Conservation (phyloP, 2,113 vertebrate genomes). For the Channa maculata region DNA sequence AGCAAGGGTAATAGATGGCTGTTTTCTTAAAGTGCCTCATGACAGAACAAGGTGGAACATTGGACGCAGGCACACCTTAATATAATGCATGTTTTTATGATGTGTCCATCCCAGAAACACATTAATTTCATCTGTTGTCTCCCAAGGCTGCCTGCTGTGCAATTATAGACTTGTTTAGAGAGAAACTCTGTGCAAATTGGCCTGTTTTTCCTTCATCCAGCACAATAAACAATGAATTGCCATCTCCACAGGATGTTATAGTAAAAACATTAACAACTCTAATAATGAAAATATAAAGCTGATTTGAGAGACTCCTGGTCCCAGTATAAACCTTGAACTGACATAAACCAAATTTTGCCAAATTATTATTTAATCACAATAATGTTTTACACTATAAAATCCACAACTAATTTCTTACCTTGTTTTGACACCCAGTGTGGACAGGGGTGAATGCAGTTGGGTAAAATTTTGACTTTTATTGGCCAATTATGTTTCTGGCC, state of each 20-base stretch:
- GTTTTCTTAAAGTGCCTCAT: slow-evolving; percentile 16
- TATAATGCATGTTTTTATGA: slow-evolving; percentile 10
- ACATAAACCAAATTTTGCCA: too few species aligned
- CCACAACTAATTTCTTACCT: too few species aligned
- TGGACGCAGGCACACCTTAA: not conserved
- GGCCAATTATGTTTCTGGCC: too few species aligned
- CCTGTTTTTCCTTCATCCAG: slow-evolving; percentile 42
- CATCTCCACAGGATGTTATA: slow-evolving; percentile 16
- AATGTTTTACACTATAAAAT: too few species aligned
- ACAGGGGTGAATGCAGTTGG: too few species aligned
- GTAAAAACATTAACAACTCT: slow-evolving; percentile 6
- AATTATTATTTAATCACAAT: too few species aligned
- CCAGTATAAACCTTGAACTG: too few species aligned
- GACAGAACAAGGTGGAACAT: not conserved
- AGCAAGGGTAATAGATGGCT: not conserved
- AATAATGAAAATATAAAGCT: not conserved
- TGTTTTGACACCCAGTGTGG: too few species aligned
- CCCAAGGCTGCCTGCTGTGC: slow-evolving; percentile 36
- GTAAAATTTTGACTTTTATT: too few species aligned
- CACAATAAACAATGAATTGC: slow-evolving; percentile 29
- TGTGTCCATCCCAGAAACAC: slow-evolving; percentile 11
- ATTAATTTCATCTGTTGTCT: slow-evolving; percentile 39
- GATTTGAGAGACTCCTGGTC: not conserved
- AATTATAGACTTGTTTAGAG: slow-evolving; percentile 12
- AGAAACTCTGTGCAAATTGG: slow-evolving; percentile 40